A percentile compares a stretch with the other conserved stretches of the same genome.
Evolutionary conservation across 2,888 invertebrate species (phyloP).

Genomic region (Coenonympha arcania): DNA sequence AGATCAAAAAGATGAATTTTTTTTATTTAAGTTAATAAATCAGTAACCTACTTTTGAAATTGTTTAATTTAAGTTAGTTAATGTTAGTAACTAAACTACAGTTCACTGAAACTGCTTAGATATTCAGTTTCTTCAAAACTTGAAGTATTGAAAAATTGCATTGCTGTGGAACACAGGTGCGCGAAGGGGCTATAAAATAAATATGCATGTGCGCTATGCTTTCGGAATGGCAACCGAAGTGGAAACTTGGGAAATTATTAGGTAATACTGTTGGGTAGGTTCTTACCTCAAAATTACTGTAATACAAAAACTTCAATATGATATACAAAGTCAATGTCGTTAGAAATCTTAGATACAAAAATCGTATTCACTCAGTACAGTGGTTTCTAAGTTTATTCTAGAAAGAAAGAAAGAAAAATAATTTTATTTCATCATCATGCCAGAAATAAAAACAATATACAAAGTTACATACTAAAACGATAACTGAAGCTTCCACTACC

Average conservation of each 20-base stretch:
- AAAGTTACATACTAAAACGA: no score
- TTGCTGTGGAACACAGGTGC: slow-evolving; percentile 6
- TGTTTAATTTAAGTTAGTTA: neutral
- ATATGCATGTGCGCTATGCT: slow-evolving; percentile 6
- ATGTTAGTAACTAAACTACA: neutral
- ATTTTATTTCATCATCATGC: no score
- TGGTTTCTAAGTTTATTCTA: no score
- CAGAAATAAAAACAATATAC: no score
- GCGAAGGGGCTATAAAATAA: slow-evolving; percentile 7
- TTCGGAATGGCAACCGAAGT: slow-evolving; percentile 1
- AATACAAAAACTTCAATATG: no score
- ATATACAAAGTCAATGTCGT: no score
- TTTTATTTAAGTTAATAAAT: neutral
- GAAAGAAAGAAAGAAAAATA: no score
- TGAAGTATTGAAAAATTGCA: slow-evolving; percentile 9
- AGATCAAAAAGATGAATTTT: neutral
- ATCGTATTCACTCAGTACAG: no score
- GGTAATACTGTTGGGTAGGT: no score
- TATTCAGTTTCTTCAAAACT: slow-evolving; percentile 4
- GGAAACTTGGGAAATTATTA: neutral
- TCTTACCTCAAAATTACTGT: slow-evolving; percentile 6
- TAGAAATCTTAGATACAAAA: no score
- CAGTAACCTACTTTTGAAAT: neutral
- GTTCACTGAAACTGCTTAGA: neutral
- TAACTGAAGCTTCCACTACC: no score